phyloP scores from a whole-genome alignment of 2,113 vertebrate genomes.

The Oryctolagus cuniculus region mOryCun1.1 NC_091435.1:9262001-9262500 shows the following conservation, averaged over 20 bases:
- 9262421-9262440: not conserved
- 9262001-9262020: not conserved
- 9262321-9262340: not conserved
- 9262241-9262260: not conserved
- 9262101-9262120: not conserved
- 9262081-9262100: not conserved
- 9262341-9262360: not conserved
- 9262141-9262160: not conserved
- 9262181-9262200: not conserved
- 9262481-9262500: not conserved
- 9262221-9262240: not conserved
- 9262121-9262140: not conserved
- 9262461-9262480: not conserved
- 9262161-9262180: not conserved
- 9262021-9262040: not conserved
- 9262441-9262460: not conserved
- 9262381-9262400: not conserved
- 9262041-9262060: not conserved
- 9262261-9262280: not conserved
- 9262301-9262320: constrained; percentile 16
- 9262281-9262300: not conserved
- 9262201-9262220: not conserved
- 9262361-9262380: not conserved
- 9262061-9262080: not conserved
- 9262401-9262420: not conserved